phyloP scores from a whole-genome alignment of 2,797 vertebrate species.

The Chiloscyllium punctatum region DNA sequence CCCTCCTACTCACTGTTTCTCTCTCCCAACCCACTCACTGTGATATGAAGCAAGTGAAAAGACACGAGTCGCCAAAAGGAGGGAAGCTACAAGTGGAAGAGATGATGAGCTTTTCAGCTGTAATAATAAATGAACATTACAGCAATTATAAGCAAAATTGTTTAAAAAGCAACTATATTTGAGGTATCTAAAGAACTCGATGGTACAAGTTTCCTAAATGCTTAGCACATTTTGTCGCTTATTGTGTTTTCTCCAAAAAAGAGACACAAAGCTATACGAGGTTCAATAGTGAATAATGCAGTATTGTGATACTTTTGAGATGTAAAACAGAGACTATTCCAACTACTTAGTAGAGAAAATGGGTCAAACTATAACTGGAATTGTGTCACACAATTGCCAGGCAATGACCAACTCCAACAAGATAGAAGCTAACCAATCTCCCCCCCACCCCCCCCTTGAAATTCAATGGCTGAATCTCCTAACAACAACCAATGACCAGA shows the following conservation, averaged over 20 bases:
- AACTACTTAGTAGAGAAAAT: background rate
- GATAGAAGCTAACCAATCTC: too few relatives aligned
- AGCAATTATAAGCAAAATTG: background rate
- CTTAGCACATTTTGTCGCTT: background rate
- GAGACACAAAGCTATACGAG: background rate
- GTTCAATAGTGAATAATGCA: background rate
- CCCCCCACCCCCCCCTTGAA: too few relatives aligned
- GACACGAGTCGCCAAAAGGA: too few relatives aligned
- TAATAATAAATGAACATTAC: background rate
- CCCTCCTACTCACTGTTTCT: too few relatives aligned
- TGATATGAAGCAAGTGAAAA: too few relatives aligned
- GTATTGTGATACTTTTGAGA: background rate
- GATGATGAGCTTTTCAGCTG: background rate
- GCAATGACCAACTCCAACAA: too few relatives aligned
- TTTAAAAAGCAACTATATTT: background rate
- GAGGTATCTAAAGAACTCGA: background rate
- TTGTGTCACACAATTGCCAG: too few relatives aligned
- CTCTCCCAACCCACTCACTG: too few relatives aligned
- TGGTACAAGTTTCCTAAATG: background rate
- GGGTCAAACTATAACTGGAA: background rate
- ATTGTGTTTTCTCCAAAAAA: background rate
- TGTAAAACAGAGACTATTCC: background rate
- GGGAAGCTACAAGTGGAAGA: too few relatives aligned
- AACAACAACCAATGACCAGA: too few relatives aligned
- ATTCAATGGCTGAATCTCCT: too few relatives aligned